phyloP scores from a whole-genome alignment of 2,888 invertebrate genomes.

The Chirona hameri region DNA sequence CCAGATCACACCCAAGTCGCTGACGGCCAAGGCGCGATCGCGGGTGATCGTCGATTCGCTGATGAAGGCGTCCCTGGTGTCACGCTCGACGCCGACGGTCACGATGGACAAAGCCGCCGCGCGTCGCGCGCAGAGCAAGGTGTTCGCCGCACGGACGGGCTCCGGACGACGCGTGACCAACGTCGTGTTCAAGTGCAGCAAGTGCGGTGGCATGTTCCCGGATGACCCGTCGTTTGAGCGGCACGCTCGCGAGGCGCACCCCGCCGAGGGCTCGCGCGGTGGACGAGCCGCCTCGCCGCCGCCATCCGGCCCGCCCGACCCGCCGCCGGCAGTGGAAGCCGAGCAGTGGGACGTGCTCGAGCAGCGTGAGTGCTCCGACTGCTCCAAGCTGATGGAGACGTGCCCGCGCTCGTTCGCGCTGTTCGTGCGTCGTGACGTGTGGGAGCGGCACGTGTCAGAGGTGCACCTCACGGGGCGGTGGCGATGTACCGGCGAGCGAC shows the following conservation, averaged over 20 bases:
- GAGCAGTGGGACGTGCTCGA: neutral
- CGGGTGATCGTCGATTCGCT: neutral
- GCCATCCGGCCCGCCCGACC: neutral
- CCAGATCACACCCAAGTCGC: neutral
- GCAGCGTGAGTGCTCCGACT: neutral
- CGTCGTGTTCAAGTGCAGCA: constrained; percentile 24
- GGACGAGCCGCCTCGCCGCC: neutral
- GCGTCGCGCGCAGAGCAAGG: neutral
- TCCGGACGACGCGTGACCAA: neutral
- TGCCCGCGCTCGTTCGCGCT: constrained; percentile 5
- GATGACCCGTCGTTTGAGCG: constrained; percentile 23
- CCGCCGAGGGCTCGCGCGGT: neutral
- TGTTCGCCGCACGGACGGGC: neutral
- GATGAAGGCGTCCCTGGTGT: neutral
- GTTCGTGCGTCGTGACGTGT: neutral
- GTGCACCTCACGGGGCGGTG: neutral
- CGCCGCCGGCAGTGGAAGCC: neutral
- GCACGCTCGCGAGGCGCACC: constrained; percentile 3
- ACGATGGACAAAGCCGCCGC: neutral
- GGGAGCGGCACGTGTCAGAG: neutral
- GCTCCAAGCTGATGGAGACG: constrained; percentile 9
- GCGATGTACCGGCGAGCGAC: neutral
- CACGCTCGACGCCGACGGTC: neutral
- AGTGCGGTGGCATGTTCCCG: constrained; percentile 13
- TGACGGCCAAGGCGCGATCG: constrained; percentile 10